A percentile compares a stretch with the other conserved stretches of the same genome.
Conservation (phyloP, 2,797 vertebrate species). For the Anolis apletophallus region DNA sequence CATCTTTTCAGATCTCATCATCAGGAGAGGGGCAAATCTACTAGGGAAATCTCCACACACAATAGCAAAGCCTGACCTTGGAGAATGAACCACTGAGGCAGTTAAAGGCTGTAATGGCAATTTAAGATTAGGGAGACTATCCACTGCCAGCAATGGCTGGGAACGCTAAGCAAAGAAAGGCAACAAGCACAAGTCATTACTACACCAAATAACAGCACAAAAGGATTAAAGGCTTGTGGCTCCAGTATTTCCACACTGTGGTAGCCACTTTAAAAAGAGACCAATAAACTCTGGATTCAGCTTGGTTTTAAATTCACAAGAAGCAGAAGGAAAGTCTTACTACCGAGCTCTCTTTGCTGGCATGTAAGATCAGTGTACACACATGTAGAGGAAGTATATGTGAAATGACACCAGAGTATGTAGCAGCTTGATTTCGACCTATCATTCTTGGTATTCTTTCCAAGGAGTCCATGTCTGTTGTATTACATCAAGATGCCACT, state of each 20-base stretch:
- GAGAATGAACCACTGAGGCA: neutral
- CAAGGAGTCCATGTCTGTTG: neutral
- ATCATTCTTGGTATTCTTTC: neutral
- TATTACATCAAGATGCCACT: neutral
- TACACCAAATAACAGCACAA: neutral
- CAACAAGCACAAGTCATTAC: neutral
- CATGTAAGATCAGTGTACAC: neutral
- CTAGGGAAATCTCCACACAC: neutral
- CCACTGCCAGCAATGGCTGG: neutral
- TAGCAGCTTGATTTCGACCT: neutral
- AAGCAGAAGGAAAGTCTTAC: neutral
- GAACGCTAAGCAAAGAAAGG: neutral
- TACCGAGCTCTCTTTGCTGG: neutral
- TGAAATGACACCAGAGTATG: neutral
- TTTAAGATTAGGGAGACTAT: neutral
- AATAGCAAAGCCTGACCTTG: neutral
- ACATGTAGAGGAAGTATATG: neutral
- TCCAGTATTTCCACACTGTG: neutral
- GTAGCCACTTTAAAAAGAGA: neutral
- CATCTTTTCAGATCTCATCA: neutral
- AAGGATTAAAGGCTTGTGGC: neutral
- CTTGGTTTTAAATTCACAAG: constrained; percentile 1
- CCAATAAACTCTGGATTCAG: neutral
- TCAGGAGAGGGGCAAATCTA: neutral
- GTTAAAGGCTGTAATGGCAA: neutral